Evolutionary conservation across 2,797 vertebrate genomes (phyloP), one percentile per base, ranked within the genome.

Genomic region (Allobates femoralis): DNA sequence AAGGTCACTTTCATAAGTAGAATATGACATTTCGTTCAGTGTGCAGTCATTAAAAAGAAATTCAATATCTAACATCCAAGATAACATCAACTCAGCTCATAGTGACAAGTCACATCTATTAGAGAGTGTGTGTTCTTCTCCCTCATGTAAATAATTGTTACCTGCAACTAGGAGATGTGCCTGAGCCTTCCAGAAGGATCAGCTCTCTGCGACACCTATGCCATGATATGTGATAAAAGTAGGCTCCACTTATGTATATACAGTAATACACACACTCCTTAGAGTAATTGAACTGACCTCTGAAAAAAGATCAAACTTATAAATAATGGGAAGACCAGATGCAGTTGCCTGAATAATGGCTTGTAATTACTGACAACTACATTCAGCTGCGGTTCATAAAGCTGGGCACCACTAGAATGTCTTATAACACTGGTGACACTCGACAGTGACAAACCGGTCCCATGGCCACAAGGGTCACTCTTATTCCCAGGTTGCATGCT

Each of bases 111-210:
- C 60, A 67, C 82, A 87, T 87, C 67, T 81, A 84, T 87, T 80
- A 84, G 76, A 58, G 84, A 76, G 86, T 81, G 77, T 81, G 81
- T 64, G 58, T 53, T 87, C n/a, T 69, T 56, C 73, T 84, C 86
- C 86, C 86, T 87, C 86, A 87, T 87, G 86, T 84, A 87, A 87
- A 87, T 87, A 87, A 87, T 84, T 84, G 86, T 84, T 84, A 84
- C 86, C 82, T 87, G 81, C 32, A n/a, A 84, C 81, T 87, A 87
- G 66, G 76, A 85, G 77, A 87, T 84, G 86, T 87, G 76, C 67
- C 16, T 16, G 56, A 87, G 77, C 26, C 86, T 81, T 66, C 67
- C 53, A 58, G 82, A 30, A 77, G 82, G 82, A 84, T 81, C 21
- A 55, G 16, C 28, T 84, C 64, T 84, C 18, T 46, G 41, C 81